Conservation (phyloP, 2,888 invertebrate species). For the Crematogaster levior region DNA sequence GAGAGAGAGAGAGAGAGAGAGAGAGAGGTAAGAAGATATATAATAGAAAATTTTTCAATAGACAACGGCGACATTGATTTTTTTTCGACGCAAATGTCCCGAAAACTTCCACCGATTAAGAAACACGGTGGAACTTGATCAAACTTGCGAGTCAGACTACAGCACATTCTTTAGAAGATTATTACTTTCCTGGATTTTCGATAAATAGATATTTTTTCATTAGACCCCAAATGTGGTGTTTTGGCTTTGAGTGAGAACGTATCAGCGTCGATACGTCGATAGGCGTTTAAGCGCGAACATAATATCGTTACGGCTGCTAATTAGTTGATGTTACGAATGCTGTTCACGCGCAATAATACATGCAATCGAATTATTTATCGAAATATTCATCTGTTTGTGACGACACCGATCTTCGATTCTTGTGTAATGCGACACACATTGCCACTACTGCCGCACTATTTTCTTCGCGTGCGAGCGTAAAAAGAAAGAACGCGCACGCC, state of each 20-base stretch:
- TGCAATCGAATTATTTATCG: conserved; percentile 16
- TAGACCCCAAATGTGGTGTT: not conserved
- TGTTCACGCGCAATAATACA: conserved; percentile 16
- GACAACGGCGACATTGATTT: not conserved
- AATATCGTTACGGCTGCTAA: conserved; percentile 11
- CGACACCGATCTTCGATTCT: not conserved
- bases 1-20: too few relatives aligned
- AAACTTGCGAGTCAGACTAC: not conserved
- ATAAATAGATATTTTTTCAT: not conserved
- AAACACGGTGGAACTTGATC: not conserved
- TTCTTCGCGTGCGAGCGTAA: conserved; percentile 53
- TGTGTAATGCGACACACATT: conserved; percentile 8
- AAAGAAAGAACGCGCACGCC: conserved; percentile 60
- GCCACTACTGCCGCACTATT: conserved; percentile 30
- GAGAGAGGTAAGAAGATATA: not conserved
- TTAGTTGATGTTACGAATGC: conserved; percentile 21
- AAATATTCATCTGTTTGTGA: not conserved
- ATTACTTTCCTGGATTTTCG: not conserved
- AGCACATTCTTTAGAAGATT: not conserved
- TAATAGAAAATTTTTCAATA: not conserved
- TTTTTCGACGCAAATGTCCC: not conserved
- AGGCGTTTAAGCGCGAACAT: not conserved
- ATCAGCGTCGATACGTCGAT: not conserved
- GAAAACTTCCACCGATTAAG: not conserved
- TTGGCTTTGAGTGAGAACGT: not conserved